Percentiles rank a stretch among this genome's conserved stretches.
Conservation (phyloP, 1,140 invertebrate genomes). For the Drosophila santomea region DNA sequence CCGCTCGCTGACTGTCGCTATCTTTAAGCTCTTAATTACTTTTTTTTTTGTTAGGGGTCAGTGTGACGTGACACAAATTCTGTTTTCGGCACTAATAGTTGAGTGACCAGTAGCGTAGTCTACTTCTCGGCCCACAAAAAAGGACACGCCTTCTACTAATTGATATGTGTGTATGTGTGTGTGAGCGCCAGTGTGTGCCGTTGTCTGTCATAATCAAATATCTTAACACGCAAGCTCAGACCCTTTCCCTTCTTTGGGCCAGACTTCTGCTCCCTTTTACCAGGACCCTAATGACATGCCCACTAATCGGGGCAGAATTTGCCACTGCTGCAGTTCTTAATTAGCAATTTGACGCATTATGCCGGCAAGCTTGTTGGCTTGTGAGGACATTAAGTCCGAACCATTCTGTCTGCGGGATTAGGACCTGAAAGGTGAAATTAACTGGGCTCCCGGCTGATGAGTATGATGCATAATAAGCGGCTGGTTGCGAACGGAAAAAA, state of each 20-base stretch:
- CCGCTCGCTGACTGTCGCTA: conserved; percentile 34
- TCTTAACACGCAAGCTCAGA: conserved; percentile 70
- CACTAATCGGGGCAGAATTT: conserved; percentile 53
- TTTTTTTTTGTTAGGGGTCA: conserved; percentile 18
- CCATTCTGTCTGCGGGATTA: conserved; percentile 47
- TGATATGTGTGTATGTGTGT: conserved; percentile 27
- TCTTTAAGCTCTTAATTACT: conserved; percentile 58
- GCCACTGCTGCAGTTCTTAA: conserved; percentile 70
- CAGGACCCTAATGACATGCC: conserved; percentile 64
- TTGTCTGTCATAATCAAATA: conserved; percentile 79
- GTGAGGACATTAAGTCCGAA: conserved; percentile 43
- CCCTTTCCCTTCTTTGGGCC: conserved; percentile 14
- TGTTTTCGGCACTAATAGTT: conserved; percentile 32
- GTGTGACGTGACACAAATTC: conserved; percentile 66
- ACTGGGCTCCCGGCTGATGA: conserved; percentile 15
- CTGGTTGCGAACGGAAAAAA: conserved; percentile 10
- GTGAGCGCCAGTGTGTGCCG: conserved; percentile 9
- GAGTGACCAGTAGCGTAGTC: conserved; percentile 37
- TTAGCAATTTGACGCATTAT: conserved; percentile 75
- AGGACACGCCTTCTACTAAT: conserved; percentile 74
- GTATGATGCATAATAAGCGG: conserved; percentile 38
- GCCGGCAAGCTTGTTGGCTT: conserved; percentile 39
- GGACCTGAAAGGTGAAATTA: conserved; percentile 39
- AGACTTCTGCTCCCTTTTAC: conserved; percentile 4
- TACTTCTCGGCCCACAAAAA: conserved; percentile 44